Base-by-base conservation (phyloP, 1,140 invertebrate genomes). In the Euura saliciscinereae region DNA sequence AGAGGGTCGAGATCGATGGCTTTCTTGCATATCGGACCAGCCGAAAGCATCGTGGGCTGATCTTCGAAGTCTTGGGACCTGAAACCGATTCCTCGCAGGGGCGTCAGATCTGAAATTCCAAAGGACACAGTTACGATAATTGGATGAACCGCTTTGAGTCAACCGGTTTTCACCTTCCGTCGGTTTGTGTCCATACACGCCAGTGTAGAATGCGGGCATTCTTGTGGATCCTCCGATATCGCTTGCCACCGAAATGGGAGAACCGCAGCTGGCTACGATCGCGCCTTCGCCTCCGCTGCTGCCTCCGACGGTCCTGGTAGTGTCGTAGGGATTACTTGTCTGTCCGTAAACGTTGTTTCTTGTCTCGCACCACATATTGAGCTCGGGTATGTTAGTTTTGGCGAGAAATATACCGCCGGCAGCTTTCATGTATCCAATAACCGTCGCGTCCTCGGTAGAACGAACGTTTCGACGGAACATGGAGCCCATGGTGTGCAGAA, bases 151-250 rank as follows among this genome's bases (percentile, higher is more conserved):
- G 42, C 59, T n/a, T 71, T 13, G 8, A 44, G 13, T 69, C 42
- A 43, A 6, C 46, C 28, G 28, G 28, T 51, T 51, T n/a, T n/a
- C 82, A 84, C 94, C 93, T 77, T 91, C 89, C 6, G 94, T 95
- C 4, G 97, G 93, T 83, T 98, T 98, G 76, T 97, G 93, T 2
- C 96, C 98, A 87, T 94, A 99, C 67, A 99, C 89, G 59, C 98
- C 98, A 88, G 96, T 98, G 85, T 95, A 98, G 79, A 97, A 97
- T 2, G 96, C 91, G 2, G 98, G 98, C 89, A 99, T 97, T 66
- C 98, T 91, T 66, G 96, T 94, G 6, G 96, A 98, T 0, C 98
- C 98, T 28, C 97, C 98, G 78, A 99, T 97, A 85, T 99, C 98
- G 73, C 84, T 86, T 77, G 95, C 96, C 59, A 99, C 87, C 2